Percentiles rank a stretch among this genome's conserved stretches.
phyloP scores from a whole-genome alignment of 1,140 invertebrate species.

The Drosophila erecta region DNA sequence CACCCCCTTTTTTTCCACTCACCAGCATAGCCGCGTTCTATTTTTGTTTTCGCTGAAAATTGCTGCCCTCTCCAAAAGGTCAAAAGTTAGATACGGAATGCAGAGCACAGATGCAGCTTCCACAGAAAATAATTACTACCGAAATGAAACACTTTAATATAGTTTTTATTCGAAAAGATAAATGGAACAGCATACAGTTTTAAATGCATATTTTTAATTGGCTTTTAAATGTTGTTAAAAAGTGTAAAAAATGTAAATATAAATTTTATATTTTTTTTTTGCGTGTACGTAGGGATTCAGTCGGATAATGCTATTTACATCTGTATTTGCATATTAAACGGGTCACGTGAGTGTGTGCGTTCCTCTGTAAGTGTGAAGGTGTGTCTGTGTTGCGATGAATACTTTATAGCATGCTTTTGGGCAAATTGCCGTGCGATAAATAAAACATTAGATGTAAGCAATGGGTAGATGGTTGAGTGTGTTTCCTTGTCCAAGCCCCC shows the following conservation, averaged over 20 bases:
- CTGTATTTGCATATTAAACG: constrained; percentile 50
- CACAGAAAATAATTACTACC: background rate
- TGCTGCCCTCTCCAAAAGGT: constrained; percentile 27
- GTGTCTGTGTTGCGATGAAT: constrained; percentile 50
- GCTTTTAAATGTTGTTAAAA: too few relatives aligned
- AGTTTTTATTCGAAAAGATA: background rate
- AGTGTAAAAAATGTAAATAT: too few relatives aligned
- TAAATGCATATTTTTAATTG: too few relatives aligned
- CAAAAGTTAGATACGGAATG: constrained; percentile 28
- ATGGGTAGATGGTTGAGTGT: constrained; percentile 8
- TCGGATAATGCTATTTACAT: constrained; percentile 43
- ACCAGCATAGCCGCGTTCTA: constrained; percentile 23
- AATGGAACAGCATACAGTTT: too few relatives aligned
- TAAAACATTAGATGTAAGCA: constrained; percentile 47
- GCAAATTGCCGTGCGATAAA: constrained; percentile 69
- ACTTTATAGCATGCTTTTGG: constrained; percentile 76
- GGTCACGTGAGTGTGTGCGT: constrained; percentile 23
- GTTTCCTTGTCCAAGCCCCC: constrained; percentile 6
- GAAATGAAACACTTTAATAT: background rate
- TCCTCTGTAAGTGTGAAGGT: background rate
- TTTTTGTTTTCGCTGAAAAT: constrained; percentile 40
- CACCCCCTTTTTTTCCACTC: background rate
- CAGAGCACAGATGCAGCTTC: constrained; percentile 6
- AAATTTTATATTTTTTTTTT: background rate
- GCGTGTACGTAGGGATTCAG: constrained; percentile 5